phyloP scores from a whole-genome alignment of 2,797 vertebrate genomes.

The Mus minutoides region DNA sequence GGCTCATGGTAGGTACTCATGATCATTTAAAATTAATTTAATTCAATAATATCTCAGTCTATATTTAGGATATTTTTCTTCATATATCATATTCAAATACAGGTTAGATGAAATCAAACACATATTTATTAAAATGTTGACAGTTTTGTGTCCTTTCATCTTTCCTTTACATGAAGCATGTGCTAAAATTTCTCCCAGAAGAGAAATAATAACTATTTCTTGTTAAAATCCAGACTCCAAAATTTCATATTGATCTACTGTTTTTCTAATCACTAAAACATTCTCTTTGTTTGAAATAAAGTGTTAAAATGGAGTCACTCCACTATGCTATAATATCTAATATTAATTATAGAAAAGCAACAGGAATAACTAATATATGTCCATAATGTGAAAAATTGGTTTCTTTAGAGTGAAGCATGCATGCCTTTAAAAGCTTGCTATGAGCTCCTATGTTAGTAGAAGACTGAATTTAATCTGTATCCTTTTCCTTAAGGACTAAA shows the following conservation, averaged over 20 bases:
- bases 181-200: not conserved
- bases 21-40: not conserved
- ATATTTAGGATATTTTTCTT: not conserved
- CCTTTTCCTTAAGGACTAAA: not conserved
- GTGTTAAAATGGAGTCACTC: not conserved
- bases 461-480: not conserved
- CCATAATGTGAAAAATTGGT: constrained; percentile 12
- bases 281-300: constrained; percentile 40
- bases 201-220: not conserved
- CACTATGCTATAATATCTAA: not conserved
- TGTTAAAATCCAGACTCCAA: not conserved
- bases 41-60: not conserved
- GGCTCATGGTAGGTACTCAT: not conserved
- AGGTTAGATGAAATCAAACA: not conserved
- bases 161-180: not conserved
- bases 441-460: not conserved
- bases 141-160: not conserved
- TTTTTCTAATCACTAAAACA: not conserved
- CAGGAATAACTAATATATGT: not conserved
- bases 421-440: not conserved
- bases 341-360: constrained; percentile 3
- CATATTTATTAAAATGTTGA: not conserved
- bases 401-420: not conserved
- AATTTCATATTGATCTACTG: not conserved
- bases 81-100: not conserved